phyloP scores from a whole-genome alignment of 2,797 vertebrate genomes.

The Darevskia mixta region DNA sequence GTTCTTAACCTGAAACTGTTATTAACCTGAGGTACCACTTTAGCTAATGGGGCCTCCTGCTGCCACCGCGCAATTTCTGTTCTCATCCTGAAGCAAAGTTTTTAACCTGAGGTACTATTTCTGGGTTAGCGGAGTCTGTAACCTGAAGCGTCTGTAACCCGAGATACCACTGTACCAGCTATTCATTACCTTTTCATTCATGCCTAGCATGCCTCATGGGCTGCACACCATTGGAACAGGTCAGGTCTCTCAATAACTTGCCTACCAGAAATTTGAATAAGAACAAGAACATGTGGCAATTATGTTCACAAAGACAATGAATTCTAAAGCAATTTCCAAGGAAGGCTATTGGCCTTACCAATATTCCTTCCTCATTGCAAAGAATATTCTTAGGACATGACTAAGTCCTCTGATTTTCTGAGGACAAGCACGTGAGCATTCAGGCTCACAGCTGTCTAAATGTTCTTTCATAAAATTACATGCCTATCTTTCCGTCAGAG shows the following conservation, averaged over 20 bases:
- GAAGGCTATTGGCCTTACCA: neutral
- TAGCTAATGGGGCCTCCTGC: too few species aligned
- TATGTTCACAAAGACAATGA: neutral
- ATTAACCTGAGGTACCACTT: too few species aligned
- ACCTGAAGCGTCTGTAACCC: too few species aligned
- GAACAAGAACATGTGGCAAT: neutral
- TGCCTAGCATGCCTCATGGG: neutral
- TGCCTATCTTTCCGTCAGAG: conserved; percentile 16
- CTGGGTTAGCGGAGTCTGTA: too few species aligned
- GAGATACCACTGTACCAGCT: neutral
- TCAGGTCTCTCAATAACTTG: neutral
- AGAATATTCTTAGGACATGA: neutral
- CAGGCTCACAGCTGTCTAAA: neutral
- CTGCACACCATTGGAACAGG: neutral
- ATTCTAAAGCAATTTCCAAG: neutral
- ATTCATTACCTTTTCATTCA: neutral
- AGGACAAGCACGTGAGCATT: conserved; percentile 15
- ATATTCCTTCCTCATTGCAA: neutral
- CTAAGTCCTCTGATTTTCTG: conserved; percentile 2
- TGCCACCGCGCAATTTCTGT: too few species aligned
- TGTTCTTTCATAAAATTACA: conserved; percentile 33
- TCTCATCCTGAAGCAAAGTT: too few species aligned
- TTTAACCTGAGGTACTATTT: too few species aligned
- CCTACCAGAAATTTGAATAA: neutral
- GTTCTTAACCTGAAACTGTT: too few species aligned